A percentile compares a stretch with the other conserved stretches of the same genome.
phyloP scores from a whole-genome alignment of 2,113 vertebrate genomes.

The Cinclus cinclus region DNA sequence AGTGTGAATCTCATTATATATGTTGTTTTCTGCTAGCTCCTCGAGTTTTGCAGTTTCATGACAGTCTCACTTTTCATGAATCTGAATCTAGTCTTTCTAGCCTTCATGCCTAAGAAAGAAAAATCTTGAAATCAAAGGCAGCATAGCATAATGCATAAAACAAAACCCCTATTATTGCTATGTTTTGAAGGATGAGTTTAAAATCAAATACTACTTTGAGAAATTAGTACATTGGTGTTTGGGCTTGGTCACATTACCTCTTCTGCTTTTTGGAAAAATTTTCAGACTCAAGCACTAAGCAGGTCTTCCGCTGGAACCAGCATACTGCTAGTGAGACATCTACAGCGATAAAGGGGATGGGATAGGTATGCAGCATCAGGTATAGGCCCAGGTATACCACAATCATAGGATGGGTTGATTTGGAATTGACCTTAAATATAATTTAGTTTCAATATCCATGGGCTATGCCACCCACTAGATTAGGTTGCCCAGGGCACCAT shows the following conservation, averaged over 20 bases:
- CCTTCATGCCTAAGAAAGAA: not conserved
- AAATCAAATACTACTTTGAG: not conserved
- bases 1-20: not conserved
- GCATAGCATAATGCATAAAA: accelerated
- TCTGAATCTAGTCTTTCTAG: not conserved
- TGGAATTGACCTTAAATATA: not conserved
- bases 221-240: not conserved
- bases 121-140: not conserved
- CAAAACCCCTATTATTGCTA: not conserved
- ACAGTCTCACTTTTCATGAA: not conserved
- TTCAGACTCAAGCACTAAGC: not conserved
- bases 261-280: not conserved
- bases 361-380: not conserved
- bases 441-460: not conserved
- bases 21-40: not conserved
- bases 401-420: not conserved
- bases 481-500: accelerated
- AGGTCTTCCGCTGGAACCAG: accelerated
- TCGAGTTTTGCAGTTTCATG: not conserved
- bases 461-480: not conserved
- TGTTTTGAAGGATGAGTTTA: not conserved
- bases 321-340: not conserved
- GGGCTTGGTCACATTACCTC: not conserved
- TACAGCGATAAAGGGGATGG: accelerated
- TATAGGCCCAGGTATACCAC: not conserved